A percentile compares a stretch with the other conserved stretches of the same genome.
Evolutionary conservation across 2,797 vertebrate genomes (phyloP).

Genomic region (Chaetophractus vellerosus): DNA sequence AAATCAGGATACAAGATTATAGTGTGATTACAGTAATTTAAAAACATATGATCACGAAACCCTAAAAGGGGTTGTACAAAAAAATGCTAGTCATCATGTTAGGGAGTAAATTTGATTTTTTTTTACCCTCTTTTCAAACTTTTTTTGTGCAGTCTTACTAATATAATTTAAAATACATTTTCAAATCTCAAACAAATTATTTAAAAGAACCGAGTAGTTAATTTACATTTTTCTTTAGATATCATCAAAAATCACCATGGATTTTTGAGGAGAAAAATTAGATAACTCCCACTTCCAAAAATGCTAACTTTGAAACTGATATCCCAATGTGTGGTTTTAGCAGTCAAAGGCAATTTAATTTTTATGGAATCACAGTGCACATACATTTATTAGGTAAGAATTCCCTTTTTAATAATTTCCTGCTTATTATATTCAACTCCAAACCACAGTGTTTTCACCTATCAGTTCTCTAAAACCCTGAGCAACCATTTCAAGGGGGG

Average conservation of each 20-base stretch:
- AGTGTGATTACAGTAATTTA: constrained; percentile 31
- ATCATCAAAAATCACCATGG: constrained; percentile 46
- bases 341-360: constrained; percentile 85
- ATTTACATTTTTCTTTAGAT: constrained; percentile 20
- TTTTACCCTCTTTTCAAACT: constrained; percentile 31
- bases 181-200: constrained; percentile 53
- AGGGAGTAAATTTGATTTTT: background rate
- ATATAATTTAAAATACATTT: constrained; percentile 42
- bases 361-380: constrained; percentile 76
- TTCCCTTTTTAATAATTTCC: constrained; percentile 43
- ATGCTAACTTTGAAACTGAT: constrained; percentile 32
- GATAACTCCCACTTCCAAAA: constrained; percentile 54
- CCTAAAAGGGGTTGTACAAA: background rate
- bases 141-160: background rate
- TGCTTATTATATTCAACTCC: constrained; percentile 21
- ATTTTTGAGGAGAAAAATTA: constrained; percentile 66
- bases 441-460: constrained; percentile 72
- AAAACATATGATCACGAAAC: constrained; percentile 38
- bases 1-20: background rate
- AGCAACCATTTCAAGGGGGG: constrained; percentile 77
- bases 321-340: constrained; percentile 68
- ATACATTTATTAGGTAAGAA: constrained; percentile 77
- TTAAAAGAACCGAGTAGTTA: constrained; percentile 45
- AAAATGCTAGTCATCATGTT: background rate
- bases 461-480: constrained; percentile 82